phyloP scores from a whole-genome alignment of 2,888 invertebrate genomes.

The Sinodicranocentrus sp. region DNA sequence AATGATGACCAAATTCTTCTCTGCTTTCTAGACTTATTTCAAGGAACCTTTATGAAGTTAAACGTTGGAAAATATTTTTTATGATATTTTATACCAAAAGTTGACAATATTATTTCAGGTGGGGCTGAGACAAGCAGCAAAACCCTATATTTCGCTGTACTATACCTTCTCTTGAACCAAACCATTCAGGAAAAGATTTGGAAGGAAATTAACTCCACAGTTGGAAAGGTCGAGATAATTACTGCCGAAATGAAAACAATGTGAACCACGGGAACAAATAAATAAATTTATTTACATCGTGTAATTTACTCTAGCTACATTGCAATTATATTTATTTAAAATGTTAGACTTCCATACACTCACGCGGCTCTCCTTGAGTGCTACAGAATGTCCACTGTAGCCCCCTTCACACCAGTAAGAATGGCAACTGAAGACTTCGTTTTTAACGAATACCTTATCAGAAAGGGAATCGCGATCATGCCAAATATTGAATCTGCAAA shows the following conservation, averaged over 20 bases:
- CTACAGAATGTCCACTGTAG: not conserved
- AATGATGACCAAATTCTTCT: not conserved
- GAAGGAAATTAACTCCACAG: not conserved
- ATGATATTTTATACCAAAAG: not conserved
- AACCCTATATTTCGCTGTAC: not conserved
- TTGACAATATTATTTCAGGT: not conserved
- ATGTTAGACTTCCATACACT: slow-evolving; percentile 1
- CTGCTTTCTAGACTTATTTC: not conserved
- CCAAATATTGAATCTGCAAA: not conserved
- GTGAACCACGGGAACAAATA: not conserved
- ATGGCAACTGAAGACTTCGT: not conserved
- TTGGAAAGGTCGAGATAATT: not conserved
- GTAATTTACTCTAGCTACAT: too few relatives aligned
- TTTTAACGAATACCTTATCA: not conserved
- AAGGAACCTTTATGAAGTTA: not conserved
- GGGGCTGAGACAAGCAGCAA: slow-evolving; percentile 27
- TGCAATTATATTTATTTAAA: too few relatives aligned
- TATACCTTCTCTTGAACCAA: not conserved
- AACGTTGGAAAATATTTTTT: not conserved
- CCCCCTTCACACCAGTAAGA: not conserved
- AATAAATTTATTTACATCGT: too few relatives aligned
- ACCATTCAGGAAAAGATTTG: not conserved
- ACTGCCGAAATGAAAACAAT: not conserved
- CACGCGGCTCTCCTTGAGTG: not conserved
- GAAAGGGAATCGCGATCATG: not conserved